Evolutionary conservation across 2,888 invertebrate species (phyloP), one percentile per base, ranked within the genome.

Genomic region (Diabrotica balteata): DNA sequence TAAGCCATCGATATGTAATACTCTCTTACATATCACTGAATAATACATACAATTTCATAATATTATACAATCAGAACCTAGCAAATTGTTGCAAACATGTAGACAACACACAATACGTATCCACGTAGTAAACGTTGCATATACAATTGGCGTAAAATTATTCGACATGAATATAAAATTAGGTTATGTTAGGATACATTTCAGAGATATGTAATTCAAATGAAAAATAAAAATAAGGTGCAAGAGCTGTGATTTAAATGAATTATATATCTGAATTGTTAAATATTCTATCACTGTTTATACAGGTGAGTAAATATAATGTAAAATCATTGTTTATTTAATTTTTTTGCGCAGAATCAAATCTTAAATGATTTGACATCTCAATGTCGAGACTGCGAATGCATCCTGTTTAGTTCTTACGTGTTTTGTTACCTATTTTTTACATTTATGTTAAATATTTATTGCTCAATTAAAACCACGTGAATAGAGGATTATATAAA

Each of bases 331-430:
- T 47, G 9, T 47, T 47, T 45, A 17, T 57, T 22, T 32, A 53
- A 8, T 32, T 32, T 32, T 17, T 32, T 53, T 53, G 61, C 61
- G 61, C 61, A 61, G 61, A 61, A 61, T 61, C 61, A 45, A 8
- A 17, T 32, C 5, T 46, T 61, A 61, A 61, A 53, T 61, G 46
- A 61, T 61, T 46, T 61, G 64, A 59, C 65, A 59, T 59, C 53
- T 51, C 53, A 59, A 53, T 59, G 65, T 59, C 65, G 61, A 45
- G 32, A 42, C 43, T 46, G 32, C 8, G 32, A 43, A n/a, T 22
- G 42, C 8, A 42, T 55, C 32, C 32, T 32, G 32, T 5, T 32
- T 62, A 5, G 17, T 55, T 60, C 17, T 55, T 46, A 11, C 7
- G n/a, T 44, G 32, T 65, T 59, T 59, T 59, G 52, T 10, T 22